Conservation (phyloP, 2,113 vertebrate species). For the Grantiella picta region DNA sequence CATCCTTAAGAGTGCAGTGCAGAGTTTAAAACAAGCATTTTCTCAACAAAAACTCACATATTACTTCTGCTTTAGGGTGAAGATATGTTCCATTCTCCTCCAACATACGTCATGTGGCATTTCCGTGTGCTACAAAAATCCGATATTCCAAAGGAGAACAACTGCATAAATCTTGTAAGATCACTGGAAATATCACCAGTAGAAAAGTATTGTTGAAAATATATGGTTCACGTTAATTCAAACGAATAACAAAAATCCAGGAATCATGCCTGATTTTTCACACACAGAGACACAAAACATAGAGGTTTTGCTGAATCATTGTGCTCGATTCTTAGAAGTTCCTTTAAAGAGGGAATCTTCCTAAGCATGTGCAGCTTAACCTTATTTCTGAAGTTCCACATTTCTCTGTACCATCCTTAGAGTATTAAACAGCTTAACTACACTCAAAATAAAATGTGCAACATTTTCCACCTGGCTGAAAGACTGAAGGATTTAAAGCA, state of each 20-base stretch:
- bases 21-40: background rate
- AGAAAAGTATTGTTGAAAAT: background rate
- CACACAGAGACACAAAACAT: background rate
- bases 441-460: background rate
- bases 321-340: background rate
- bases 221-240: background rate
- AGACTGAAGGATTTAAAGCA: background rate
- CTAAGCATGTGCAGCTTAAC: background rate
- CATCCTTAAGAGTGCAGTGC: background rate
- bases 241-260: background rate
- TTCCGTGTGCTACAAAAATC: background rate
- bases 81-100: background rate
- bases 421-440: background rate
- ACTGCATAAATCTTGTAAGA: background rate
- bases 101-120: fast-evolving
- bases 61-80: background rate
- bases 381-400: background rate
- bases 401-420: background rate
- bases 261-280: background rate
- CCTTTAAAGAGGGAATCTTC: background rate
- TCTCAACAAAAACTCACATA: background rate
- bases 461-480: background rate
- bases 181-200: background rate
- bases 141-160: background rate
- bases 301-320: constrained; percentile 7